Evolutionary conservation across 2,113 vertebrate species (phyloP), one percentile per base, ranked within the genome.

Genomic region (Jacana jacana): DNA sequence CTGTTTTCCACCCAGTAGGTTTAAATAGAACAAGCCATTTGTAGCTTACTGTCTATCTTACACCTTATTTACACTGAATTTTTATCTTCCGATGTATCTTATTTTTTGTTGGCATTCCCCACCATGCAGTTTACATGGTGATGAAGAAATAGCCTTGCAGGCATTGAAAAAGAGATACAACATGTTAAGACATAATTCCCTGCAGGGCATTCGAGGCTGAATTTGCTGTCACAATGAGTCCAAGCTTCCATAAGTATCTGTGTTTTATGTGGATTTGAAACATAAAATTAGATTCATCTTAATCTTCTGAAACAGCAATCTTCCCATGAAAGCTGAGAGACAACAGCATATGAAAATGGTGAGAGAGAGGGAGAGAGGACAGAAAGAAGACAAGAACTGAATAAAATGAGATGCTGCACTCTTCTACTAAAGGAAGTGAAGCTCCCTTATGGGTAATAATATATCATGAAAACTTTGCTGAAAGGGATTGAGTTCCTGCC

Each of bases 241-340:
- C 96, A 94, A 86, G 55, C 90, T 95, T 97, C 97, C 92, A 77
- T 88, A 96, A 94, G 95, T 96, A 95, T 97, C 91, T 17, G 30
- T 96, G 94, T 96, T 98, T 97, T 96, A 84, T 94, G 92, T 97
- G 90, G 92, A 95, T 91, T 95, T 97, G 97, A 98, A 98, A 91
- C 97, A 97, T 96, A 97, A 97, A 97, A 97, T 97, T 95, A 98
- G 97, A 97, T 95, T 97, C 97, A 97, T 96, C 91, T 95, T 93
- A 90, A 96, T 98, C 93, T 96, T 96, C 97, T 85, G 94, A 97
- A 98, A 97, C 89, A 94, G 93, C 94, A 95, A 87, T 86, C 95
- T 97, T 97, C 95, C 92, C 91, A 96, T 88, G 88, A 97, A 96
- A 96, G 95, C 95, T 95, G 84, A 95, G 81, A 91, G 73, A 92